Evolutionary conservation across 2,888 invertebrate genomes (phyloP).

Genomic region (Acrobasis repandana): DNA sequence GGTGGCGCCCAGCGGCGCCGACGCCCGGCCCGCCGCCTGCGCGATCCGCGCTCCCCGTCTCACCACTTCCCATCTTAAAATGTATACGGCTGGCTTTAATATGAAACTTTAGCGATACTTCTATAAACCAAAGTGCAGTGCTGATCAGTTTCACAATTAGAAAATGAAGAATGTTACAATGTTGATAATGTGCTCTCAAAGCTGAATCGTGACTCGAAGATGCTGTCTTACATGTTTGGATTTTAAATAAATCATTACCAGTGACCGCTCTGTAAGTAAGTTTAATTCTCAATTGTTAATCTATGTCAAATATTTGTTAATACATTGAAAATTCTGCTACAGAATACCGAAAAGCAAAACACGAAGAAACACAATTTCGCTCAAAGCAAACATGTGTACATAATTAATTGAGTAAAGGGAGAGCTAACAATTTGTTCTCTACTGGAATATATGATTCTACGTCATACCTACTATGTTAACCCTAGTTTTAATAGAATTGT

Average conservation of each 20-base stretch:
- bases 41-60: slow-evolving; percentile 52
- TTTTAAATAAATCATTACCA: slow-evolving; percentile 28
- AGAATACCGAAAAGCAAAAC: slow-evolving; percentile 3
- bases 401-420: slow-evolving; percentile 29
- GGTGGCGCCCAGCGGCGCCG: slow-evolving; percentile 55
- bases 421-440: slow-evolving; percentile 26
- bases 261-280: slow-evolving; percentile 29
- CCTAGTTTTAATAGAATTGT: neutral
- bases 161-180: slow-evolving; percentile 44
- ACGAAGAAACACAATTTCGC: slow-evolving; percentile 12
- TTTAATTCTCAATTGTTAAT: neutral
- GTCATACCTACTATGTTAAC: neutral
- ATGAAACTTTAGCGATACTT: slow-evolving; percentile 64
- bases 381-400: slow-evolving; percentile 26
- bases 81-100: slow-evolving; percentile 55
- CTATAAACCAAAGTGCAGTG: slow-evolving; percentile 62
- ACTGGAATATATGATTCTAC: slow-evolving; percentile 10
- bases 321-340: neutral
- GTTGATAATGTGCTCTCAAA: slow-evolving; percentile 44
- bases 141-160: slow-evolving; percentile 40
- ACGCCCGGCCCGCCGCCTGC: slow-evolving; percentile 72
- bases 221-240: slow-evolving; percentile 30
- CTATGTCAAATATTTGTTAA: neutral
- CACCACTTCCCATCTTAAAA: slow-evolving; percentile 39
- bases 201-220: slow-evolving; percentile 25